Percentiles rank a stretch among this genome's conserved stretches.
These are phyloP conservation scores for Nomada flava DNA, from an alignment of 2,888 invertebrate genomes.

Conservation along the genomic window DNA sequence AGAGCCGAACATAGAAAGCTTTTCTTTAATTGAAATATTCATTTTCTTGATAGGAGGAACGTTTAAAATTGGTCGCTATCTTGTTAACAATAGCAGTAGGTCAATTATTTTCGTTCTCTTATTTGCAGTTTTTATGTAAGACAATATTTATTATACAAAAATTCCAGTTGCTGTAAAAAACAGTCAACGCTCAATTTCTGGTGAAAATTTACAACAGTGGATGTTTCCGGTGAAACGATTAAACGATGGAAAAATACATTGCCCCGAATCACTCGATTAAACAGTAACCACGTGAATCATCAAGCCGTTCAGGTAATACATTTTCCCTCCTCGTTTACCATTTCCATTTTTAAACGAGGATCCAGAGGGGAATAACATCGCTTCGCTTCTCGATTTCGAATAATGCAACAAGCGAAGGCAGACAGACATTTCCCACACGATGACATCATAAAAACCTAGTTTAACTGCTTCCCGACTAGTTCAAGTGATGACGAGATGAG, in stretches of 20 bases:
- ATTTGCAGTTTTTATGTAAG: too few relatives aligned
- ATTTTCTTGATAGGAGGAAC: too few relatives aligned
- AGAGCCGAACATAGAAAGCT: neutral
- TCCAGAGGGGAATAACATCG: slow-evolving; percentile 22
- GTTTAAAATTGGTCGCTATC: too few relatives aligned
- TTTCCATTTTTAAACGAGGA: neutral
- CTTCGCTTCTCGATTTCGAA: slow-evolving; percentile 27
- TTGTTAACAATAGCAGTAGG: too few relatives aligned
- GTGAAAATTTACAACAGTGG: neutral
- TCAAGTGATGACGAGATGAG: neutral
- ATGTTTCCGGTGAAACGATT: neutral
- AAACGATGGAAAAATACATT: neutral
- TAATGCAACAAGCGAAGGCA: slow-evolving; percentile 13
- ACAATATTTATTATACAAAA: too few relatives aligned
- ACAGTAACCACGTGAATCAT: neutral
- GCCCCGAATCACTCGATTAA: slow-evolving; percentile 7
- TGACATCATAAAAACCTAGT: neutral
- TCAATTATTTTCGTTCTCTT: neutral
- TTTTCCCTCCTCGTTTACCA: neutral
- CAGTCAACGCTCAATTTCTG: neutral
- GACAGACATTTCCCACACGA: neutral
- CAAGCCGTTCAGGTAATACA: slow-evolving; percentile 5
- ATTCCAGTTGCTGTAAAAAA: neutral
- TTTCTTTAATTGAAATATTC: neutral
- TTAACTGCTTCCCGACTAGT: neutral